Percentiles rank a stretch among this genome's conserved stretches.
Conservation (phyloP, 92 coral and sea anemone species). For the Porites lobata region DNA sequence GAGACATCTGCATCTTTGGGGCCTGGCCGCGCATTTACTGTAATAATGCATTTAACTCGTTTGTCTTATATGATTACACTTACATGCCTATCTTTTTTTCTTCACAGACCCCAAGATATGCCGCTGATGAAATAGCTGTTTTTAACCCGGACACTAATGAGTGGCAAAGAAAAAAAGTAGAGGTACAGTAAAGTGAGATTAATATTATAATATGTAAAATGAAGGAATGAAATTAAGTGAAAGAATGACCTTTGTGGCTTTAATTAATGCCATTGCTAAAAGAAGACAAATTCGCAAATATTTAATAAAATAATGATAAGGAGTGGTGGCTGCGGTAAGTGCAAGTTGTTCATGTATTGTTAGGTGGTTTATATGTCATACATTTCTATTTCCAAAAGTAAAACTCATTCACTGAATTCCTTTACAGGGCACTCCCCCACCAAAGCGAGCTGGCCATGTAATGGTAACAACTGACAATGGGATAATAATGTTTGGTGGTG, state of each 20-base stretch:
- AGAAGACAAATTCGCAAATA: too few relatives aligned
- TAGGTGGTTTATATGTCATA: neutral
- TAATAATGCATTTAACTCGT: too few relatives aligned
- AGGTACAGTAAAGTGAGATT: conserved; percentile 47
- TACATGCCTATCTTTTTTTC: neutral
- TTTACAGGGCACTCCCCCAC: conserved; percentile 64
- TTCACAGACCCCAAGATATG: conserved; percentile 74
- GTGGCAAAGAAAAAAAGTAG: conserved; percentile 84
- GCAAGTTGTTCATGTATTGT: too few relatives aligned
- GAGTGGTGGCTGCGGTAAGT: neutral
- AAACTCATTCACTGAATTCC: neutral
- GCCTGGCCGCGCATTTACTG: neutral
- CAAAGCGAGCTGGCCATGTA: conserved; percentile 84
- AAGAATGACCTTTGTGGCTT: too few relatives aligned
- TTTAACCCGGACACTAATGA: conserved; percentile 78
- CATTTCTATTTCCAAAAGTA: neutral
- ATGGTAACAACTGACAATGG: conserved; percentile 92
- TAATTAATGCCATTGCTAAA: too few relatives aligned
- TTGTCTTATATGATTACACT: neutral
- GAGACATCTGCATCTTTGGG: neutral
- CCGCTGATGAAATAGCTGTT: conserved; percentile 79
- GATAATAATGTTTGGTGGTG: conserved; percentile 91
- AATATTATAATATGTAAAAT: too few relatives aligned
- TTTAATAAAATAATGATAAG: too few relatives aligned
- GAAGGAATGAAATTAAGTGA: too few relatives aligned